phyloP scores from a whole-genome alignment of 2,113 vertebrate species.

The Dromaius novaehollandiae region DNA sequence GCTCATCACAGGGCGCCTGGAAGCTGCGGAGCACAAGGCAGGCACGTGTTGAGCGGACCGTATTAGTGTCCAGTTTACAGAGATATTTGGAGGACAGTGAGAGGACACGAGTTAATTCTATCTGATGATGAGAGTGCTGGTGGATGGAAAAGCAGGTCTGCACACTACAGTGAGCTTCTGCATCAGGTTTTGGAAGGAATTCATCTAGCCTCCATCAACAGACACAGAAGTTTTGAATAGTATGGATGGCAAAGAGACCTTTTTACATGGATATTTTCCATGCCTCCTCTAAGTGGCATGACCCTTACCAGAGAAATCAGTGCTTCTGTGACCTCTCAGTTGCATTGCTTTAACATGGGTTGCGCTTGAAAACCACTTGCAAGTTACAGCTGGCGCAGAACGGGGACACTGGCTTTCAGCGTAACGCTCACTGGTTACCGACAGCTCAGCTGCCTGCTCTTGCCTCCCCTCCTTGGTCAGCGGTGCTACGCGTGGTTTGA shows the following conservation, averaged over 20 bases:
- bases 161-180: background rate
- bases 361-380: background rate
- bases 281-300: background rate
- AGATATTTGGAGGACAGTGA: background rate
- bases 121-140: background rate
- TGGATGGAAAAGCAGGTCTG: background rate
- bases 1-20: fast-evolving
- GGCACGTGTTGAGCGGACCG: background rate
- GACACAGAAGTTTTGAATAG: background rate
- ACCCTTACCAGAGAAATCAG: background rate
- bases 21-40: background rate
- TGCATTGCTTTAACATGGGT: background rate
- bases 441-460: background rate
- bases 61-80: background rate
- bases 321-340: background rate
- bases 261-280: background rate
- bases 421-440: background rate
- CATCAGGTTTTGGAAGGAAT: background rate
- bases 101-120: background rate
- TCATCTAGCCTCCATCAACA: background rate
- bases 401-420: background rate
- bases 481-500: background rate
- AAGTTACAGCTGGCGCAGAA: background rate
- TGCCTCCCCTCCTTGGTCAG: background rate
- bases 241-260: background rate